Base-by-base conservation (phyloP, 1,140 invertebrate species). In the Zaprionus camerounensis region DNA sequence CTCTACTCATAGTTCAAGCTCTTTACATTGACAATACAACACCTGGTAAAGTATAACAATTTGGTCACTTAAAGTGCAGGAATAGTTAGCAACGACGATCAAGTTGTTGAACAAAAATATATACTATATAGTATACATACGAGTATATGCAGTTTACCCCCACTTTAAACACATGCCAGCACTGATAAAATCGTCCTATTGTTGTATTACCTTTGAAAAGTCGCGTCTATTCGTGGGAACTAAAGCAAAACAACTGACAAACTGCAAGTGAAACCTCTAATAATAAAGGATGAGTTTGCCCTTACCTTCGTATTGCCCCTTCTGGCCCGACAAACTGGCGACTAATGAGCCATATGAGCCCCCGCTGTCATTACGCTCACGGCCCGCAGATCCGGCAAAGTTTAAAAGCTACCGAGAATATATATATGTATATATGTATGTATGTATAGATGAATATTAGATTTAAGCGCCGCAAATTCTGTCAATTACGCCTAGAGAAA, bases 391-490 rank as follows among this genome's bases (percentile, higher is more conserved):
- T 63, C 61, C 49, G 62, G 3, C 4, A 22, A 24, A 51, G 46
- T 51, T 51, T 20, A 11, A 46, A 46, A 17, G 41, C 41, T 17
- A 17, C 2, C 41, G 41, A 1, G 2, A 17, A 3, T 58, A 34
- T 20, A 36, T 57, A 11, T 12, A 57, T 34, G 15, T 28, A n/a
- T 31, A 11, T 17, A 34, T 57, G 3, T 56, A 7, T 56, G 15
- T 31, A 17, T 56, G 7, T 31, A 56, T 15, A 4, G 22, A 49
- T 49, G 36, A 53, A 61, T 49, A 49, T 71, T 65, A 1, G 20
- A 46, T 57, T 65, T 65, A 46, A 71, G 51, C 61, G 38, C 15
- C 20, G 61, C 41, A 38, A 65, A 69, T 74, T 61, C 61, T 69
- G 65, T 57, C 57, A 62, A 62, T 69, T 74, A 56, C 20, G 56